A percentile compares a stretch with the other conserved stretches of the same genome.
Conservation (phyloP, 30 jellyfish, hydroid and myxozoan species). For the Cassiopea xamachana region DNA sequence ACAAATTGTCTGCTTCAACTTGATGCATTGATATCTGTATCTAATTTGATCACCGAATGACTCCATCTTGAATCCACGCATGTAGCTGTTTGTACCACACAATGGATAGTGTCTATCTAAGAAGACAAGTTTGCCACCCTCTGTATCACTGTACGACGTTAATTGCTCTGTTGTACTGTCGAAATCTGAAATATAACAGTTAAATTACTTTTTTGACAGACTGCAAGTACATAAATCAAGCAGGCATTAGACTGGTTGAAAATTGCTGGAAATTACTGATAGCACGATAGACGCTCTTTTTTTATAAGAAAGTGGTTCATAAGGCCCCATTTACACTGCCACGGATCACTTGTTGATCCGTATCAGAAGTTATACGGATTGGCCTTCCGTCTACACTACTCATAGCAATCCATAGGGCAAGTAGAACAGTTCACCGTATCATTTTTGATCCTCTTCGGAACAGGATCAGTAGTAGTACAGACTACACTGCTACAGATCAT, state of each 20-base stretch:
- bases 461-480: too few species aligned
- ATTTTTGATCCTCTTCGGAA: too few species aligned
- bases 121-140: neutral
- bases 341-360: too few species aligned
- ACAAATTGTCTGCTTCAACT: neutral
- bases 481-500: too few species aligned
- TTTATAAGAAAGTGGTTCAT: too few species aligned
- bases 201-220: neutral
- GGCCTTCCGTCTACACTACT: too few species aligned
- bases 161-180: neutral
- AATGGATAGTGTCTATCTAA: neutral
- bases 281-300: too few species aligned
- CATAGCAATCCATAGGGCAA: too few species aligned
- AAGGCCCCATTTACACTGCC: too few species aligned
- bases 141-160: neutral
- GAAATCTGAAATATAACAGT: neutral
- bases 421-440: too few species aligned
- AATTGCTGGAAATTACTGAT: too few species aligned
- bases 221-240: neutral
- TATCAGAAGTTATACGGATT: too few species aligned
- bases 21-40: slow-evolving; percentile 11
- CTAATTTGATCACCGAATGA: slow-evolving; percentile 1
- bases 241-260: neutral
- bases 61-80: slow-evolving; percentile 6
- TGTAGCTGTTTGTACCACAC: neutral